A percentile compares a stretch with the other conserved stretches of the same genome.
These are phyloP conservation scores for Phyllotreta cruciferae DNA, from an alignment of 2,888 invertebrate genomes.

Conservation along the genomic window DNA sequence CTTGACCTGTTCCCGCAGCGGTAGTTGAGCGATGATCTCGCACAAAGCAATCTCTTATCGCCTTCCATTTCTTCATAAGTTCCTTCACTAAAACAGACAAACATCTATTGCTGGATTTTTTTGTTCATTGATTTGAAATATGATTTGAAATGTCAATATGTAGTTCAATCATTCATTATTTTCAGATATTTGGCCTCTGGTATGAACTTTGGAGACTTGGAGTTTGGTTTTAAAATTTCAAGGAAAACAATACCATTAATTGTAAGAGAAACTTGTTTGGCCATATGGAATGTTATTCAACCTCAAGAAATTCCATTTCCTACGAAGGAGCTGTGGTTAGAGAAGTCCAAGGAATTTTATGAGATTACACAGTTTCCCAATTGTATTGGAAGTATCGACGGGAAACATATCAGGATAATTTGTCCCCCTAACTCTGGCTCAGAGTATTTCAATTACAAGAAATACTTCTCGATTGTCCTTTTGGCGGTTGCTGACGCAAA, in stretches of 20 bases:
- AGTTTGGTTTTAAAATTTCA: not conserved
- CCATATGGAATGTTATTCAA: slow-evolving; percentile 17
- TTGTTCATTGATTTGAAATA: not conserved
- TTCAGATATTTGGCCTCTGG: slow-evolving; percentile 9
- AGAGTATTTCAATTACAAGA: not conserved
- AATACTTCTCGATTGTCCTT: not conserved
- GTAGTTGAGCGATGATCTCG: slow-evolving; percentile 12
- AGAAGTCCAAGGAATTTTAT: slow-evolving; percentile 18
- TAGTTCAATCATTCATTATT: not conserved
- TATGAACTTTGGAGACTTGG: not conserved
- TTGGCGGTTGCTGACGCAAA: slow-evolving; percentile 12
- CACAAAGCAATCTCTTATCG: slow-evolving; percentile 9
- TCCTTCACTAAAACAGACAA: not conserved
- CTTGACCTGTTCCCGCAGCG: slow-evolving; percentile 20
- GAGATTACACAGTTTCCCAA: slow-evolving; percentile 12
- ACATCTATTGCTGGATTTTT: no score
- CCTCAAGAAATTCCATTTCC: slow-evolving; percentile 16
- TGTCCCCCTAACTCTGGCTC: not conserved
- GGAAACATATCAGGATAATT: slow-evolving; percentile 2
- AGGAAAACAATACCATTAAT: not conserved
- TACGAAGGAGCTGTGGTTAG: slow-evolving; percentile 19
- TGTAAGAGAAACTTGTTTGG: slow-evolving; percentile 10
- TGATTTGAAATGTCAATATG: no score
- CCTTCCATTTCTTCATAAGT: slow-evolving; percentile 7
- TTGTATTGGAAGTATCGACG: not conserved